These are phyloP conservation scores for Tricholauxania praeusta DNA, from an alignment of 2,888 invertebrate genomes.

Conservation along the genomic window DNA sequence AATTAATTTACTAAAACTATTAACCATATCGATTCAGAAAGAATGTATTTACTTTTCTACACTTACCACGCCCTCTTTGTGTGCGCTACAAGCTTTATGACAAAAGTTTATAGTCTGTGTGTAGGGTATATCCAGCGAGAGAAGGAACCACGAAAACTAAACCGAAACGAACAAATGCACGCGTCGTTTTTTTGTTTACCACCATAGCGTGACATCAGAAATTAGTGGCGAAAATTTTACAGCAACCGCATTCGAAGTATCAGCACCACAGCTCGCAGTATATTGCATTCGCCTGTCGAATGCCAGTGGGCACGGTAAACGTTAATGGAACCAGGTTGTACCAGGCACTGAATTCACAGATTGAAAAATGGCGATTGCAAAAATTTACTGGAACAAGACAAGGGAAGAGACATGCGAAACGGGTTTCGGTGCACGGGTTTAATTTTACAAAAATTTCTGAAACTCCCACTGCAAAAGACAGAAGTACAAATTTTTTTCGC, in stretches of 20 bases:
- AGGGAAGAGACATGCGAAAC: not conserved
- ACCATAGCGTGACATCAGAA: slow-evolving; percentile 43
- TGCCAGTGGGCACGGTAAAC: not conserved
- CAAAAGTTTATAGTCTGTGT: too few species aligned
- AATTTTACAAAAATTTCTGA: slow-evolving; percentile 22
- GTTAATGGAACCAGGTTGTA: slow-evolving; percentile 33
- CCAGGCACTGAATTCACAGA: slow-evolving; percentile 27
- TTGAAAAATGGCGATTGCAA: slow-evolving; percentile 24
- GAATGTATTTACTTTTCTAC: too few species aligned
- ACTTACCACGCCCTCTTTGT: too few species aligned
- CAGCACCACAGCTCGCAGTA: not conserved
- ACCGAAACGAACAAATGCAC: not conserved
- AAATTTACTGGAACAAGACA: not conserved
- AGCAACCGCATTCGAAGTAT: slow-evolving; percentile 28
- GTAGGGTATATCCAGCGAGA: too few species aligned
- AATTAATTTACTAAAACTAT: too few species aligned
- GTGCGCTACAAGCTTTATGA: too few species aligned
- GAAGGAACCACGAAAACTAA: too few species aligned
- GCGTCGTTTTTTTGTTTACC: slow-evolving; percentile 25
- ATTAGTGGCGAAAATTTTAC: slow-evolving; percentile 40
- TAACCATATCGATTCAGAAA: too few species aligned
- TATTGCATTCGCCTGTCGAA: not conserved
- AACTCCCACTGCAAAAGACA: not conserved
- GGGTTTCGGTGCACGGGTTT: not conserved
- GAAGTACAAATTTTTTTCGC: too few species aligned